Evolutionary conservation across 2,113 vertebrate genomes (phyloP).

Genomic region (Ahaetulla prasina): DNA sequence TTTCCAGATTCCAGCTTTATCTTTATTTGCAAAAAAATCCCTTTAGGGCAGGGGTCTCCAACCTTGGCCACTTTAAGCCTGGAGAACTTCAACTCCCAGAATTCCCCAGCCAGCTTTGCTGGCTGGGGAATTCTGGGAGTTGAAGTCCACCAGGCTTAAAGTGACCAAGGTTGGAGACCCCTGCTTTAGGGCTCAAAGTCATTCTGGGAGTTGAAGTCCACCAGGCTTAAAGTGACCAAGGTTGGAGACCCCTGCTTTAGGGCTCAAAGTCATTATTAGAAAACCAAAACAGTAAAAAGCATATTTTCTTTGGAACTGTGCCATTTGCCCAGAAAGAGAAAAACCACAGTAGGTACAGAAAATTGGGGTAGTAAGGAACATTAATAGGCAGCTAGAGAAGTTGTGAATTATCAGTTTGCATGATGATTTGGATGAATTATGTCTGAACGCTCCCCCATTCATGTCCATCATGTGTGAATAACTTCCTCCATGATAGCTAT

Average conservation of each 20-base stretch:
- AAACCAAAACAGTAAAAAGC: not conserved
- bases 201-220: too few relatives aligned
- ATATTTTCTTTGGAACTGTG: not conserved
- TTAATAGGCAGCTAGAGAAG: not conserved
- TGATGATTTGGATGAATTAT: not conserved
- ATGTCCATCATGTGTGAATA: not conserved
- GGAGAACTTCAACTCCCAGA: too few relatives aligned
- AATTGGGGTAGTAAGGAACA: not conserved
- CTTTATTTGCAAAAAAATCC: not conserved
- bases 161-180: too few relatives aligned
- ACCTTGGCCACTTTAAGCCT: too few relatives aligned
- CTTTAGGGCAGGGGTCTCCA: too few relatives aligned
- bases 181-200: too few relatives aligned
- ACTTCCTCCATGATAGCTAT: not conserved
- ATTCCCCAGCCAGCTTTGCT: too few relatives aligned
- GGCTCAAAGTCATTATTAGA: not conserved
- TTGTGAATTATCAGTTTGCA: not conserved
- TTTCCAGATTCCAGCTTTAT: not conserved
- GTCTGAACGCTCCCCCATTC: not conserved
- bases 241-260: too few relatives aligned
- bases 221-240: too few relatives aligned
- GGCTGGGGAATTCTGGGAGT: too few relatives aligned
- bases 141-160: too few relatives aligned
- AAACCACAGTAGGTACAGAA: not conserved
- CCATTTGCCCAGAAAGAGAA: not conserved